Evolutionary conservation across 2,797 vertebrate genomes (phyloP), one percentile per base, ranked within the genome.

Genomic region (Pipistrellus nathusii): DNA sequence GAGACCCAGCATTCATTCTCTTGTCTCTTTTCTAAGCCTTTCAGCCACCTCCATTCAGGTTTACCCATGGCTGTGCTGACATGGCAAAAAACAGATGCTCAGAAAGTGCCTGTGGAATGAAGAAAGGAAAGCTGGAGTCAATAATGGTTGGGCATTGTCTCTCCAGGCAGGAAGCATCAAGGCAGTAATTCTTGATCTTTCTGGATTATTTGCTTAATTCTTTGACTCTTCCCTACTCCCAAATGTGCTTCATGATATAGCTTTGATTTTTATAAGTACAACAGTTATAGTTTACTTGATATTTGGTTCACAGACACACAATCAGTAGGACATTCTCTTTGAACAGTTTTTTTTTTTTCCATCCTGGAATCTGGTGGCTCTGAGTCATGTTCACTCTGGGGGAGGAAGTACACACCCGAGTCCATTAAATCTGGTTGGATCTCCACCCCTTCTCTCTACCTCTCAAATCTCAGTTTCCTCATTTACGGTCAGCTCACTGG

Each of bases 251-350:
- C 59, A 48, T 76, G 3, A 44, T 41, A 32, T 44, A 57, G 68
- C 14, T 82, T 86, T 89, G 53, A 77, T 51, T 66, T 85, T 95
- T 53, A 59, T 25, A 59, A 80, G 8, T 51, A 64, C 68, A 95
- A 76, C 21, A 73, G 3, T 48, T 90, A 21, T 35, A 20, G 59
- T 46, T 75, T 72, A 27, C 53, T 72, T 57, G 66, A 75, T 10
- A 72, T 46, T 80, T 96, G 12, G 93, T 32, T 68, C 59, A 32
- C 1, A 87, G 11, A 59, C 8, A 23, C 9, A 30, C 10, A 30
- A 44, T 73, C 23, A 69, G 30, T 57, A 92, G 73, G 25, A 46
- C 14, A 59, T 12, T 59, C 3, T 53, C 46, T 32, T 30, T n/a
- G 44, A 68, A 51, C 2, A 88, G 64, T 51, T 51, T 51, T 51